A percentile compares a stretch with the other conserved stretches of the same genome.
Conservation (phyloP, 2,113 vertebrate species). For the Misgurnus anguillicaudatus region DNA sequence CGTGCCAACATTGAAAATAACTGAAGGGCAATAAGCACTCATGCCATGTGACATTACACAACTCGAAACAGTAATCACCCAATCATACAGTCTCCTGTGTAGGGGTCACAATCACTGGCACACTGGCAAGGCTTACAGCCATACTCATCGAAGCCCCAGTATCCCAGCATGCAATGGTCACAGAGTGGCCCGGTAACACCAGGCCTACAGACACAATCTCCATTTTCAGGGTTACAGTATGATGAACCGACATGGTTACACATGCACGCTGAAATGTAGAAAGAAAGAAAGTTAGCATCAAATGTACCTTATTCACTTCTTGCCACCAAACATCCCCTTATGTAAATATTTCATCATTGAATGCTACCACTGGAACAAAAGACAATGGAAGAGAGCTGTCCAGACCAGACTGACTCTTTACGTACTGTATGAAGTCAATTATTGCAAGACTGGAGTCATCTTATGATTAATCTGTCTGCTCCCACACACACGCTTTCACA, state of each 20-base stretch:
- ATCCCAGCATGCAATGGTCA: constrained; percentile 90
- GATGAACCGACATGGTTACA: constrained; percentile 88
- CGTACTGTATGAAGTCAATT: not conserved
- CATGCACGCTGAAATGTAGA: constrained; percentile 77
- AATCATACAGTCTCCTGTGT: constrained; percentile 84
- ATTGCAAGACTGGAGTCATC: constrained; percentile 33
- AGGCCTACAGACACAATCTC: constrained; percentile 92
- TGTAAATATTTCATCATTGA: not conserved
- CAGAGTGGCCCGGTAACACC: constrained; percentile 88
- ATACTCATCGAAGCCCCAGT: constrained; percentile 90
- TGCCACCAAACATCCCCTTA: not conserved
- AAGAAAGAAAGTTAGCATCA: constrained; percentile 9
- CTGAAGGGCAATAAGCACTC: too few relatives aligned
- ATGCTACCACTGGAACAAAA: not conserved
- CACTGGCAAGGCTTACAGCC: constrained; percentile 93
- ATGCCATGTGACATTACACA: not conserved
- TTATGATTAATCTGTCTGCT: constrained; percentile 53
- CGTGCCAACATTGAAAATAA: too few relatives aligned
- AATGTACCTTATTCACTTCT: not conserved
- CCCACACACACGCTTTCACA: constrained; percentile 5
- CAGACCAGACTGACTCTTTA: constrained; percentile 30
- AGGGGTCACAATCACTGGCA: constrained; percentile 87
- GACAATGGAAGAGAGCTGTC: not conserved
- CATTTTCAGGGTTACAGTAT: constrained; percentile 84
- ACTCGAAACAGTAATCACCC: constrained; percentile 72